Evolutionary conservation across 2,888 invertebrate genomes (phyloP).

Genomic region (Brassicogethes aeneus): DNA sequence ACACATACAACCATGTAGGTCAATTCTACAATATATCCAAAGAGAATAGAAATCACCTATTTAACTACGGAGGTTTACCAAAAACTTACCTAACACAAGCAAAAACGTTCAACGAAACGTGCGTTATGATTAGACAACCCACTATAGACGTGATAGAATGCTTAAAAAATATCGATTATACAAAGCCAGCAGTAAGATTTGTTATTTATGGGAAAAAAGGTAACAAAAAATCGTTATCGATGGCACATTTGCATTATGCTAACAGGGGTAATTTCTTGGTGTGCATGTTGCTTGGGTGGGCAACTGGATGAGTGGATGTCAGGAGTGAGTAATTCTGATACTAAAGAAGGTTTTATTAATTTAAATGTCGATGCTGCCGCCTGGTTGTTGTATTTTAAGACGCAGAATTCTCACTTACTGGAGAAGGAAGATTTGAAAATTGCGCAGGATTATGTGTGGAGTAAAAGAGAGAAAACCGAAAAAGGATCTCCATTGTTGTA

Average conservation of each 20-base stretch:
- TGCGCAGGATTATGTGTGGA: slow-evolving; percentile 74
- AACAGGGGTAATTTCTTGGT: slow-evolving; percentile 56
- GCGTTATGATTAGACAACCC: slow-evolving; percentile 79
- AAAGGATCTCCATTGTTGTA: slow-evolving; percentile 60
- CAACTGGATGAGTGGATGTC: slow-evolving; percentile 67
- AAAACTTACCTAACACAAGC: slow-evolving; percentile 55
- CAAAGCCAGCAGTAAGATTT: slow-evolving; percentile 70
- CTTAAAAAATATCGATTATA: slow-evolving; percentile 61
- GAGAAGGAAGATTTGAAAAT: slow-evolving; percentile 49
- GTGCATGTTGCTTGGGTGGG: slow-evolving; percentile 77
- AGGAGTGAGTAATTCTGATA: slow-evolving; percentile 61
- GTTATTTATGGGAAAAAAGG: slow-evolving; percentile 79
- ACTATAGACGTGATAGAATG: slow-evolving; percentile 74
- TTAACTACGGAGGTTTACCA: slow-evolving; percentile 58
- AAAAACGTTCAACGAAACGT: slow-evolving; percentile 72
- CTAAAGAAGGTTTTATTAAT: slow-evolving; percentile 67
- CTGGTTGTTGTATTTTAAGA: slow-evolving; percentile 80
- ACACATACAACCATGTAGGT: slow-evolving; percentile 57
- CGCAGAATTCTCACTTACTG: slow-evolving; percentile 63
- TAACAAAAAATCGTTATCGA: slow-evolving; percentile 67
- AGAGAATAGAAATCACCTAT: slow-evolving; percentile 56
- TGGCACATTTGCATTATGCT: slow-evolving; percentile 79
- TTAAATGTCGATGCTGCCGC: slow-evolving; percentile 76
- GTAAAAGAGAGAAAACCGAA: slow-evolving; percentile 67
- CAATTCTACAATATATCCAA: slow-evolving; percentile 66